These are phyloP conservation scores for Aphelocoma coerulescens DNA, from an alignment of 2,113 vertebrate species.

Conservation along the genomic window DNA sequence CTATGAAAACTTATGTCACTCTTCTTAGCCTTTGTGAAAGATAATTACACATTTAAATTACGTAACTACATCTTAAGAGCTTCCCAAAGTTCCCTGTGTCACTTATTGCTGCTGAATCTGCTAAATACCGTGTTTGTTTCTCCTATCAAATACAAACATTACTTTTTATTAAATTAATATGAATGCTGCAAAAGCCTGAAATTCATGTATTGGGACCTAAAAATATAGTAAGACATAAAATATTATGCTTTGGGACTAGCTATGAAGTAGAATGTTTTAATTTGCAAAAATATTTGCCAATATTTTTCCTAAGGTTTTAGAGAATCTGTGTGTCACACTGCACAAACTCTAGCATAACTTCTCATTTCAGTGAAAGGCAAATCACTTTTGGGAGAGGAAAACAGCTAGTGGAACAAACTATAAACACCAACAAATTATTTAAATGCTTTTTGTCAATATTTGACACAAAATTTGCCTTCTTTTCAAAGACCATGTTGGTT, in stretches of 20 bases:
- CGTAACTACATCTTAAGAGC: background rate
- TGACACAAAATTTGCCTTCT: background rate
- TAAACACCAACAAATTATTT: background rate
- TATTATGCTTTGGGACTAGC: background rate
- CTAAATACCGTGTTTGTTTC: background rate
- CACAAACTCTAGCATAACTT: conserved; percentile 19
- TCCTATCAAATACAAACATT: background rate
- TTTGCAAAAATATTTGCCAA: background rate
- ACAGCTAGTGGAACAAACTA: background rate
- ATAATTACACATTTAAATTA: conserved; percentile 36
- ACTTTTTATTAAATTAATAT: background rate
- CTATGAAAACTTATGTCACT: conserved; percentile 64
- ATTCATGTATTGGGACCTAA: background rate
- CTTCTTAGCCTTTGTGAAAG: conserved; percentile 71
- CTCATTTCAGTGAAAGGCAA: conserved; percentile 39
- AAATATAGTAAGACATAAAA: background rate
- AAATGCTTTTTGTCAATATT: background rate
- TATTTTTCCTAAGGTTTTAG: conserved; percentile 20
- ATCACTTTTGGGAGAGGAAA: conserved; percentile 21
- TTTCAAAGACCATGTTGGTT: background rate
- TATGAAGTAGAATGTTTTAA: background rate
- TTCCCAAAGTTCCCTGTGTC: background rate
- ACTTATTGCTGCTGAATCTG: background rate
- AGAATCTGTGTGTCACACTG: background rate
- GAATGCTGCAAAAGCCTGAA: background rate